Percentiles rank a stretch among this genome's conserved stretches.
Evolutionary conservation across 2,113 vertebrate species (phyloP).

Genomic region (Varanus salvator): DNA sequence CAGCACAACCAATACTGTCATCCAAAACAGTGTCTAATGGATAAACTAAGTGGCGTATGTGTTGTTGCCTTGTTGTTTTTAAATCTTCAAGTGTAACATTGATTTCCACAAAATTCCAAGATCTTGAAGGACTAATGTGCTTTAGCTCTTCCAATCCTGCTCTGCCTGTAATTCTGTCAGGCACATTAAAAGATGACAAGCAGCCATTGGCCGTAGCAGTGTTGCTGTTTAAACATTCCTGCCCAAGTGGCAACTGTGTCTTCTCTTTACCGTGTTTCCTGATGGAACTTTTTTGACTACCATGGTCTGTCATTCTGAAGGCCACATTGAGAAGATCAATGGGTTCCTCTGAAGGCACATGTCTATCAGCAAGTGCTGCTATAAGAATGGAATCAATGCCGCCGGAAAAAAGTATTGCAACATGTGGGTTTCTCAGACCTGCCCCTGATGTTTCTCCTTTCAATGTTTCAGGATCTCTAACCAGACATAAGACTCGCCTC

Average conservation of each 20-base stretch:
- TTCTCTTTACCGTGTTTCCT: constrained; percentile 59
- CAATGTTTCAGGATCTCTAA: constrained; percentile 35
- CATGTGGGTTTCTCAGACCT: constrained; percentile 57
- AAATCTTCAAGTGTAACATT: constrained; percentile 88
- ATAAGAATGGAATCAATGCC: constrained; percentile 94
- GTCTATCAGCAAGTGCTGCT: constrained; percentile 86
- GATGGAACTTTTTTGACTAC: constrained; percentile 35
- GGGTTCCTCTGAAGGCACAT: constrained; percentile 83
- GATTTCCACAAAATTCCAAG: constrained; percentile 96
- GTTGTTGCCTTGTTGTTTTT: constrained; percentile 77
- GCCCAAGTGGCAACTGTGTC: constrained; percentile 6
- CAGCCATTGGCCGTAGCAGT: not conserved
- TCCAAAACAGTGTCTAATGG: constrained; percentile 92
- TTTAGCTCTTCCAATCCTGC: constrained; percentile 86
- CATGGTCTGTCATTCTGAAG: constrained; percentile 79
- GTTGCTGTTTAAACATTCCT: not conserved
- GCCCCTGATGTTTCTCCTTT: not conserved
- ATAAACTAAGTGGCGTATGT: constrained; percentile 84
- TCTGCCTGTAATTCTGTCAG: constrained; percentile 90
- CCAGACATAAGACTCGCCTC: constrained; percentile 82
- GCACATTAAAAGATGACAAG: constrained; percentile 78
- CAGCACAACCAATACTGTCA: constrained; percentile 95
- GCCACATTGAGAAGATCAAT: constrained; percentile 97
- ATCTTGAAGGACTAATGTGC: constrained; percentile 81
- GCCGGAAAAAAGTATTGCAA: constrained; percentile 94